A percentile compares a stretch with the other conserved stretches of the same genome.
Conservation (phyloP, 1,140 invertebrate genomes). For the Brachionus calyciflorus region DNA sequence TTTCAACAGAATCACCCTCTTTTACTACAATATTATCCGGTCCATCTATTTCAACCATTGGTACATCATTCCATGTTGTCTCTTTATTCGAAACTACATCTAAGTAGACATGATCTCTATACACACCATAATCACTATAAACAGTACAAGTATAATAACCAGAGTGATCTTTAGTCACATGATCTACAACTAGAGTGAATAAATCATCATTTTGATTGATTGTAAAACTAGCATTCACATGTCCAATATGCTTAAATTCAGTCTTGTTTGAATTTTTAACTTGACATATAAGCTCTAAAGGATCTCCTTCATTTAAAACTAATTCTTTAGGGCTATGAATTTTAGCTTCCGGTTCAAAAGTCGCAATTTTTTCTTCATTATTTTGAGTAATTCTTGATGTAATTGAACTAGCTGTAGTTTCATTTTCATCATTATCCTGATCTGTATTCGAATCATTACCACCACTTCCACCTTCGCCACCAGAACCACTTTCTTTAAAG, state of each 20-base stretch:
- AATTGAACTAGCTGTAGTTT: background rate
- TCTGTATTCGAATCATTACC: background rate
- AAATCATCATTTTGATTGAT: background rate
- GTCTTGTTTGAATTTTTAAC: background rate
- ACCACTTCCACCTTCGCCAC: background rate
- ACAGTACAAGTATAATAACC: background rate
- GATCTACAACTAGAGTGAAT: background rate
- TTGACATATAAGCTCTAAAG: background rate
- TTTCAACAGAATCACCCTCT: background rate
- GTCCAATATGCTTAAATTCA: slow-evolving; percentile 4
- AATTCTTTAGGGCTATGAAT: background rate
- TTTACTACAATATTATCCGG: background rate
- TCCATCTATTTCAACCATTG: too few species aligned
- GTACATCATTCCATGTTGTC: too few species aligned
- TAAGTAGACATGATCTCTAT: too few species aligned
- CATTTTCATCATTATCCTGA: background rate
- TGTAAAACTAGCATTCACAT: background rate
- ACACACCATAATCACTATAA: background rate
- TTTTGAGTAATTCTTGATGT: background rate
- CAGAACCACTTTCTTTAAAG: background rate
- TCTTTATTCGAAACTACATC: too few species aligned
- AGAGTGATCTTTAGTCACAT: background rate
- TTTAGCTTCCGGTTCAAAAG: background rate
- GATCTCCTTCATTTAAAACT: background rate
- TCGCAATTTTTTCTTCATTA: background rate